A percentile compares a stretch with the other conserved stretches of the same genome.
These are phyloP conservation scores for Schizaphis graminum DNA, from an alignment of 2,888 invertebrate genomes.

Conservation along the genomic window DNA sequence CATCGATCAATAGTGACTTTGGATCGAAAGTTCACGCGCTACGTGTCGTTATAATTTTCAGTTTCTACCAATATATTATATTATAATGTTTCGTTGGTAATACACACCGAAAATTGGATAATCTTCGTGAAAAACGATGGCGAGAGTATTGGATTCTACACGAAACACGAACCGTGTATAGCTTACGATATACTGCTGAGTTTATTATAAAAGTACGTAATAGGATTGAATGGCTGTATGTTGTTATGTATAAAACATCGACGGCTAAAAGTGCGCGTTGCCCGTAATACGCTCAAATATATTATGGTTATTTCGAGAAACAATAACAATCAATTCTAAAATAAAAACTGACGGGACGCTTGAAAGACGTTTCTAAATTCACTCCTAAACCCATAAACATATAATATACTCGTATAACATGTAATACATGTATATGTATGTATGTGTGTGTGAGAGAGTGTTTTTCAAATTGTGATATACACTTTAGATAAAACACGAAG, in stretches of 20 bases:
- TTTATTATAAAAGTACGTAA: background rate
- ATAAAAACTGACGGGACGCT: background rate
- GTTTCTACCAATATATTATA: background rate
- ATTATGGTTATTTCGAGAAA: background rate
- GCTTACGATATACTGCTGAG: background rate
- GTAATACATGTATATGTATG: background rate
- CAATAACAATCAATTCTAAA: background rate
- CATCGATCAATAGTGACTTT: background rate
- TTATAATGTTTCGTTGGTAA: background rate
- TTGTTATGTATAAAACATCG: background rate
- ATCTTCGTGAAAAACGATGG: background rate
- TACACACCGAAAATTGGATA: background rate
- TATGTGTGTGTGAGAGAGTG: no score
- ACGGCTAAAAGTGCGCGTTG: background rate
- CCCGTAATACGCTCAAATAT: background rate
- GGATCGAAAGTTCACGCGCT: background rate
- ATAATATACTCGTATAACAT: no score
- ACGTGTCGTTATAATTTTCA: background rate
- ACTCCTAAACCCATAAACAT: background rate
- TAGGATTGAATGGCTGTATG: background rate
- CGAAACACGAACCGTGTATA: background rate
- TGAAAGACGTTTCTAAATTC: background rate
- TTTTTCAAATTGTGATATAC: no score
- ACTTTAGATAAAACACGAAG: background rate
- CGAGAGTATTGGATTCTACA: background rate